Conservation (phyloP, 2,888 invertebrate genomes). For the Tryphoninae sp. region DNA sequence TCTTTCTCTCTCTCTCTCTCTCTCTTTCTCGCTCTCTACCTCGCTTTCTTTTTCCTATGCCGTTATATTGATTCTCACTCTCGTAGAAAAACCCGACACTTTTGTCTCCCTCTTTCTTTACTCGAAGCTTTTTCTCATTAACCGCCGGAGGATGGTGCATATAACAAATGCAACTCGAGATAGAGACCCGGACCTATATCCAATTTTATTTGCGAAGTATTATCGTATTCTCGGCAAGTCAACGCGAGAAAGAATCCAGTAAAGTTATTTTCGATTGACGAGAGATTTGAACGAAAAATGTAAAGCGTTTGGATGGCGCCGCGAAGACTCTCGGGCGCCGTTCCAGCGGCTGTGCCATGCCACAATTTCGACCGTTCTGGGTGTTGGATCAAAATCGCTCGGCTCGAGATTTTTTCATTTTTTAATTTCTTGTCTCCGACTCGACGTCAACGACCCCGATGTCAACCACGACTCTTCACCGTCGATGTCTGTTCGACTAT, state of each 20-base stretch:
- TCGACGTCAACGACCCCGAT: slow-evolving; percentile 34
- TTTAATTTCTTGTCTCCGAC: not conserved
- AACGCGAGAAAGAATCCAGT: not conserved
- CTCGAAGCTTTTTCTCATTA: slow-evolving; percentile 51
- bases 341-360: slow-evolving; percentile 24
- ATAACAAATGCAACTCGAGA: slow-evolving; percentile 16
- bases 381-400: slow-evolving; percentile 18
- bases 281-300: slow-evolving; percentile 32
- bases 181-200: slow-evolving; percentile 8
- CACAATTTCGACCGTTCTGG: slow-evolving; percentile 18
- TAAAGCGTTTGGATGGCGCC: slow-evolving; percentile 37
- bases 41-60: slow-evolving; percentile 24
- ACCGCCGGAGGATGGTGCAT: slow-evolving; percentile 11
- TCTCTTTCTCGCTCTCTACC: not conserved
- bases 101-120: slow-evolving; percentile 12
- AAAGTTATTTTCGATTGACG: slow-evolving; percentile 23
- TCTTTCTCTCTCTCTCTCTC: not conserved
- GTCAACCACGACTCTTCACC: too few relatives aligned
- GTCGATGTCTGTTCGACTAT: too few relatives aligned
- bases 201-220: slow-evolving; percentile 24
- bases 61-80: slow-evolving; percentile 54
- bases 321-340: slow-evolving; percentile 31
- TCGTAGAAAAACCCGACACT: not conserved
- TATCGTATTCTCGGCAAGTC: not conserved
- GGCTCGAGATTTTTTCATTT: not conserved